These are phyloP conservation scores for Hippocampus mohnikei DNA, from an alignment of 2,113 vertebrate genomes.

Conservation along the genomic window DNA sequence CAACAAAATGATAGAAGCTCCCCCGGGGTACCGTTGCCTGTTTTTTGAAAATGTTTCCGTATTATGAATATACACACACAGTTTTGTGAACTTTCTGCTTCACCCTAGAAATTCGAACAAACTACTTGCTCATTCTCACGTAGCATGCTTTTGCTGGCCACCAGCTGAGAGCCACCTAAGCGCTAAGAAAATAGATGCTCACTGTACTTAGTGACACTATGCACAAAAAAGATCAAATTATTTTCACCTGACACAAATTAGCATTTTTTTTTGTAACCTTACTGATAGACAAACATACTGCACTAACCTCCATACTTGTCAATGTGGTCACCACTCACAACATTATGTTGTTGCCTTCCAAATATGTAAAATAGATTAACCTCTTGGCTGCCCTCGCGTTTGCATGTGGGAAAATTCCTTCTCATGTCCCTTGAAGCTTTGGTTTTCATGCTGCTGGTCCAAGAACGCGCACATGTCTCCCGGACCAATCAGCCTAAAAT, in stretches of 20 bases:
- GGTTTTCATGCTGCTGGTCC: background rate
- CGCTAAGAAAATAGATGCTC: background rate
- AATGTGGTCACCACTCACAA: background rate
- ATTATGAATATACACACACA: no score
- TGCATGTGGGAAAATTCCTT: conserved; percentile 2
- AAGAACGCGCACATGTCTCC: background rate
- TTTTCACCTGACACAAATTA: background rate
- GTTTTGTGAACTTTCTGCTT: no score
- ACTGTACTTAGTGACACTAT: background rate
- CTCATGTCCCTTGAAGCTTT: background rate
- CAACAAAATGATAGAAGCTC: background rate
- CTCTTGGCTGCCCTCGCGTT: background rate
- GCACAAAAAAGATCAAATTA: background rate
- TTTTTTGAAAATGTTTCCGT: background rate
- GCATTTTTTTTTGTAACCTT: background rate
- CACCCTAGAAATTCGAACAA: no score
- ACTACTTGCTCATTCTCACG: no score
- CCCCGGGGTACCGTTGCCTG: background rate
- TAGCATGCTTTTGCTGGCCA: background rate
- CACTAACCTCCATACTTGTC: background rate
- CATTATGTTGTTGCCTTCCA: background rate
- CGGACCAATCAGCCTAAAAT: background rate
- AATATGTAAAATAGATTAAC: conserved; percentile 12
- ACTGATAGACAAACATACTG: background rate
- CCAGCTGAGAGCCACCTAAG: no score